Evolutionary conservation across 2,113 vertebrate species (phyloP), one percentile per base, ranked within the genome.

Genomic region (Buteo buteo): DNA sequence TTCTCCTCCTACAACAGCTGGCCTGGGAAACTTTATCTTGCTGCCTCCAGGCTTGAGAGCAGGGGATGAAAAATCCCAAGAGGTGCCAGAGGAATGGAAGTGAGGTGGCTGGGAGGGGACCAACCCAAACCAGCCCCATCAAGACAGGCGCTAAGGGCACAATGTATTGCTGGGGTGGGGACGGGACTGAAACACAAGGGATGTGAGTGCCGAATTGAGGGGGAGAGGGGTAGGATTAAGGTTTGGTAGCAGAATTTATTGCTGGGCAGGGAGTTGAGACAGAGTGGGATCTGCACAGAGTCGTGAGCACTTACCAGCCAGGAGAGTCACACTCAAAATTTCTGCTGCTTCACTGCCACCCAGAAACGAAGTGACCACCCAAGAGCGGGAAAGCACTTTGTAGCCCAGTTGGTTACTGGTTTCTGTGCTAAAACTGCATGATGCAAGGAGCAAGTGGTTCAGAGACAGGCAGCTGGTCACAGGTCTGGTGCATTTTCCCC

Each of bases 181-280:
- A 76, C 1, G 3, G 71, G 58, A 16, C 65, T 57, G 81, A 79
- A 91, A 76, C 38, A 76, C n/a, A 24, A 67, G 57, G 47, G 65
- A 64, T 82, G 14, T 79, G 81, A 62, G 65, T 64, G 77, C 31
- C 7, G 5, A 89, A 36, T 14, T 82, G 54, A 20, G 52, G n/a
- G 11, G 61, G 8, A 57, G 6, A 76, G 40, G 54, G 62, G 5
- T 8, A 79, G 34, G 70, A 94, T 94, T 91, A 93, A 73, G 31
- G 66, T 69, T 83, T 93, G 54, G 92, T 82, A 94, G 45, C 64
- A 89, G 62, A 88, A 94, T 94, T 96, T 95, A 93, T 96, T 92
- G 85, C 88, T 95, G 81, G 49, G 82, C 81, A 91, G 83, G 73
- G 93, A 93, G 29, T 6, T 91, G 91, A 91, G 83, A 69, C 74